A percentile compares a stretch with the other conserved stretches of the same genome.
Evolutionary conservation across 2,797 vertebrate species (phyloP).

Genomic region (Meriones psammophilus): DNA sequence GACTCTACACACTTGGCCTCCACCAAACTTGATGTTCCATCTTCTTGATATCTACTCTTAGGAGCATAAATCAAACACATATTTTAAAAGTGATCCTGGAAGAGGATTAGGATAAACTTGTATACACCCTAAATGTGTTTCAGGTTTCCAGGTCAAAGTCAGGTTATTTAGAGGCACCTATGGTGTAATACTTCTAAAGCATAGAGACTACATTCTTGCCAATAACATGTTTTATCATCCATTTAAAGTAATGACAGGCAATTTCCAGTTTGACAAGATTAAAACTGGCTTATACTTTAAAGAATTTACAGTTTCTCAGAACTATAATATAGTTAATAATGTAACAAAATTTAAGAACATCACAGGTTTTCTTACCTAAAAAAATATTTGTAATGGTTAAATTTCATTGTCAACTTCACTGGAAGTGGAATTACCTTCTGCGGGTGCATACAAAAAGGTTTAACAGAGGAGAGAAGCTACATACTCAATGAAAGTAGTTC

Average conservation of each 20-base stretch:
- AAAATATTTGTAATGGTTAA: background rate
- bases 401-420: background rate
- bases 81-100: background rate
- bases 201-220: background rate
- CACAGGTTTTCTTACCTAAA: background rate
- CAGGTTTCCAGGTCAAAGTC: background rate
- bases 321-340: background rate
- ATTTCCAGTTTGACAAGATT: conserved; percentile 11
- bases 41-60: background rate
- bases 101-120: background rate
- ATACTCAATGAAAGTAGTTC: background rate
- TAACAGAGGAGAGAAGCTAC: background rate
- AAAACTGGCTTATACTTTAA: background rate
- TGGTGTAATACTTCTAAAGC: background rate
- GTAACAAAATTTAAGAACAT: background rate
- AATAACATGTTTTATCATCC: background rate
- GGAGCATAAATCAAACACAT: background rate
- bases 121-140: too few species aligned
- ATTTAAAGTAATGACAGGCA: background rate
- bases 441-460: background rate
- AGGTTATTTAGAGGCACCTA: background rate
- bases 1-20: background rate
- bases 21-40: background rate
- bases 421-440: background rate
- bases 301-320: background rate